Evolutionary conservation across 2,888 invertebrate genomes (phyloP), one percentile per base, ranked within the genome.

Genomic region (Caenorhabditis sulstoni): DNA sequence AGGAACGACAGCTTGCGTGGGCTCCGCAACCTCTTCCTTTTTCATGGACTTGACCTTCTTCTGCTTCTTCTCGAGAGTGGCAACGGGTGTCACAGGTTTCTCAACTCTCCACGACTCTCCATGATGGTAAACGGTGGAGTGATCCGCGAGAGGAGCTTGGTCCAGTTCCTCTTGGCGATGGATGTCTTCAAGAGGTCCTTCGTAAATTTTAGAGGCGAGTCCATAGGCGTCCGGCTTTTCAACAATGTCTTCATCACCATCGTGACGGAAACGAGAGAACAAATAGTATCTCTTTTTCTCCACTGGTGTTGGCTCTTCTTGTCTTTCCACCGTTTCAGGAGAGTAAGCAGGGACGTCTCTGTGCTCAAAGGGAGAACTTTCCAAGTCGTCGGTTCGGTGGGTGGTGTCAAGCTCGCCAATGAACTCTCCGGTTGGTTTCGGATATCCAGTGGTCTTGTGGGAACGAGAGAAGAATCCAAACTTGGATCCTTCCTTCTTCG

Each of bases 171-270:
- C 14, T 14, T 64, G 37, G 12, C 61, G 49, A 3, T 18, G 23
- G 11, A 45, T 61, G 18, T 73, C 78, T 1, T 79, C 68, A 8
- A 75, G 52, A 35, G 76, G 77, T 29, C 78, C 81, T 14, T 61
- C 67, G 47, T 79, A 80, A 8, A 41, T 16, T 22, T 16, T 45
- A 22, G 77, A 45, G 35, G 74, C 41, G n/a, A 76, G 45, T 8
- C 12, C 57, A 20, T 79, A 79, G 4, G 44, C n/a, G 23, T 66
- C 77, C 22, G 71, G 74, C 23, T 78, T 68, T 23, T 82, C 81
- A 52, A 77, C 70, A 0, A 55, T 73, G 45, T 82, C 82, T 50
- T 81, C 84, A 16, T 81, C 79, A 18, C 81, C 82, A 22, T 73
- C 79, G 44, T 83, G 83, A 12, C 61, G 29, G 35, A 29, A 62